Evolutionary conservation across 2,888 invertebrate genomes (phyloP).

Genomic region (Agrochola lychnidis): DNA sequence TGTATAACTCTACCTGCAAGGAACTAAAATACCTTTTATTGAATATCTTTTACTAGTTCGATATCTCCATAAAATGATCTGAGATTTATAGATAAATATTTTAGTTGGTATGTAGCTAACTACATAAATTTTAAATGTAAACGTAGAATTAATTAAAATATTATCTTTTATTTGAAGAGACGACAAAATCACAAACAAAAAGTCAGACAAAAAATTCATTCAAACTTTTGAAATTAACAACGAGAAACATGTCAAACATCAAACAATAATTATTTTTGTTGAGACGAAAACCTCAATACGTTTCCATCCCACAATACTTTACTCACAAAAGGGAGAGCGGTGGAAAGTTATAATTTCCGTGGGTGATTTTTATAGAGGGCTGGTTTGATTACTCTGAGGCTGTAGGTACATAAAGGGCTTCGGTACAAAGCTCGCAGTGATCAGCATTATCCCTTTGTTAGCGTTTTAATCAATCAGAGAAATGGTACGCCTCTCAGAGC

Average conservation of each 20-base stretch:
- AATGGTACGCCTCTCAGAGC: slow-evolving; percentile 70
- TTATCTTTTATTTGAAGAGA: background rate
- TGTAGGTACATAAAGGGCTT: slow-evolving; percentile 86
- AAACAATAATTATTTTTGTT: slow-evolving; percentile 52
- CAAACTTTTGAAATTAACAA: slow-evolving; percentile 33
- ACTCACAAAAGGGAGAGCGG: slow-evolving; percentile 68
- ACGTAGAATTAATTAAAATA: background rate
- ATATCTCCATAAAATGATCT: background rate
- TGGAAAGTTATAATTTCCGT: slow-evolving; percentile 81
- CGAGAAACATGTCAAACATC: slow-evolving; percentile 42
- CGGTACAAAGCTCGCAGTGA: slow-evolving; percentile 85
- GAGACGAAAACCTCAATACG: slow-evolving; percentile 50
- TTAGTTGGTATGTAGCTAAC: background rate
- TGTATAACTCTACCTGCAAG: background rate
- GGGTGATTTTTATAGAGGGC: slow-evolving; percentile 82
- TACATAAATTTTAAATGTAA: background rate
- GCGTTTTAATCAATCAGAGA: slow-evolving; percentile 90
- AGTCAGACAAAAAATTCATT: slow-evolving; percentile 18
- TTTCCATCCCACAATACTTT: slow-evolving; percentile 62
- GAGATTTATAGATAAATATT: background rate
- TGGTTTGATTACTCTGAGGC: slow-evolving; percentile 84
- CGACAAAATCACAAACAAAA: background rate
- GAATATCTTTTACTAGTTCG: background rate
- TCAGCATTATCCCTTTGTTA: slow-evolving; percentile 89
- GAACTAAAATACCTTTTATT: background rate